Conservation (phyloP, 2,797 vertebrate species). For the Cephalopachus bancanus region DNA sequence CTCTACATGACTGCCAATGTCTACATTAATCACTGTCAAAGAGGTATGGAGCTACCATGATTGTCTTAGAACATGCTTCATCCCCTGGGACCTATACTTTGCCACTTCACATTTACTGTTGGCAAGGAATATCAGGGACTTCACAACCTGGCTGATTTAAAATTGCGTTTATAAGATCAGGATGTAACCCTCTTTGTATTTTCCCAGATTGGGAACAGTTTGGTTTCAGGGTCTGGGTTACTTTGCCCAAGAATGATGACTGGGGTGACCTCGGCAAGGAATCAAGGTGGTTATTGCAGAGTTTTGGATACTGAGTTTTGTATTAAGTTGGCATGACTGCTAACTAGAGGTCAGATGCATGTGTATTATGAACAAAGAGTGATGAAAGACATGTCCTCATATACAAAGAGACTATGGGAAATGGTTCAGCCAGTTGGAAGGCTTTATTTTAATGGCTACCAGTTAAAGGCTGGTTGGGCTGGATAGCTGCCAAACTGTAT, state of each 20-base stretch:
- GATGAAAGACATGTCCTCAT: not conserved
- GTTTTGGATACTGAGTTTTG: conserved; percentile 3
- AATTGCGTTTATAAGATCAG: conserved; percentile 4
- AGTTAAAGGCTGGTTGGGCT: not conserved
- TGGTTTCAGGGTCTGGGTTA: conserved; percentile 5
- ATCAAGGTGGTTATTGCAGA: not conserved
- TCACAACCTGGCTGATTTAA: not conserved
- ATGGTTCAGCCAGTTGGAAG: not conserved
- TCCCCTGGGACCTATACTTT: not conserved
- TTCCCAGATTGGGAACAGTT: not conserved
- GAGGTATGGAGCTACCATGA: not conserved
- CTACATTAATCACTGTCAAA: not conserved
- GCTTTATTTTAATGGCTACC: conserved; percentile 15
- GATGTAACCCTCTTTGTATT: not conserved
- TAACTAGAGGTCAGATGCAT: not conserved
- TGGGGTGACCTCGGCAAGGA: not conserved
- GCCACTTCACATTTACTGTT: not conserved
- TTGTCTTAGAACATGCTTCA: not conserved
- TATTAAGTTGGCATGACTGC: not conserved
- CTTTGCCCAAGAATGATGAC: conserved; percentile 29
- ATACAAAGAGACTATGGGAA: not conserved
- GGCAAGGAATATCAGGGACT: not conserved
- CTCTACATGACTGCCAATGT: not conserved
- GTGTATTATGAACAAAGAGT: not conserved
- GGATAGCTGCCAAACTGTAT: not conserved